Conservation (phyloP, 2,888 invertebrate genomes). For the Iphiclides podalirius region DNA sequence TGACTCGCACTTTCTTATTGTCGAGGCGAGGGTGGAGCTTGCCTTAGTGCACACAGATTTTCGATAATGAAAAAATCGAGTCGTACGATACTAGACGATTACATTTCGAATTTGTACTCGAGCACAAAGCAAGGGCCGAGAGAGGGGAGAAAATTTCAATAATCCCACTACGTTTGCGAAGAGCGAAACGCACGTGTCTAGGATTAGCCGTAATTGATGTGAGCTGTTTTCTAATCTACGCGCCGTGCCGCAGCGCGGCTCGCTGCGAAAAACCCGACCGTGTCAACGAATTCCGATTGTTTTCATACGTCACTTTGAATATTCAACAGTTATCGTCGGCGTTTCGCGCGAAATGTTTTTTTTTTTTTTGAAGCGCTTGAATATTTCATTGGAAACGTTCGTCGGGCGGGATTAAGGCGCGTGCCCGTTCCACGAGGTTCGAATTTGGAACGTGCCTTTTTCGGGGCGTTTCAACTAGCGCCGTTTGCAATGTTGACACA, state of each 20-base stretch:
- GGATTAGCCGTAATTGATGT: constrained; percentile 77
- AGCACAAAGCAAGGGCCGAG: constrained; percentile 18
- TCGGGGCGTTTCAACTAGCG: neutral
- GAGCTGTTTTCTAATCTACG: constrained; percentile 71
- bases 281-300: constrained; percentile 31
- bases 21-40: no score
- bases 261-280: constrained; percentile 33
- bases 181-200: constrained; percentile 65
- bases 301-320: constrained; percentile 26
- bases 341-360: constrained; percentile 8
- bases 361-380: constrained; percentile 11
- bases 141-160: constrained; percentile 61
- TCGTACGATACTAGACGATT: neutral
- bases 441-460: neutral
- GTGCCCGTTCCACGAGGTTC: constrained; percentile 10
- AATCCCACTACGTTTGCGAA: constrained; percentile 67
- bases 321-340: constrained; percentile 24
- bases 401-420: constrained; percentile 18
- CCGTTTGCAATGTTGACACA: neutral
- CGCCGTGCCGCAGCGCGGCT: constrained; percentile 62
- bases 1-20: no score
- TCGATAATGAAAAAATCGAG: neutral
- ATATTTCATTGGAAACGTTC: constrained; percentile 20
- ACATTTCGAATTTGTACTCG: constrained; percentile 42
- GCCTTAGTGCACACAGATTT: no score